Evolutionary conservation across 2,888 invertebrate genomes (phyloP).

Genomic region (Diaprepes abbreviatus): DNA sequence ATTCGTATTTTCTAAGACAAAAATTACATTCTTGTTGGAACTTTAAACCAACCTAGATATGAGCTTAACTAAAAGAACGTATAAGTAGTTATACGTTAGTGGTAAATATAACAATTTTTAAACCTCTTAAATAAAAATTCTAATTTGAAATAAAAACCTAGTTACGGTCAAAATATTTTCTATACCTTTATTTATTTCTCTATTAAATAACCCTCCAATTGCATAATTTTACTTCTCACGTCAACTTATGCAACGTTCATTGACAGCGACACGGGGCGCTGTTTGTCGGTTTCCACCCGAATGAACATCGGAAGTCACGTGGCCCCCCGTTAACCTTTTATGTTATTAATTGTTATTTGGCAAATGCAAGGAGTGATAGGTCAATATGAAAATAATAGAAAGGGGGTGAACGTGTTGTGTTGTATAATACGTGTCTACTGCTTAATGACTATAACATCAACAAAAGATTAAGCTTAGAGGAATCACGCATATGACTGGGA

Average conservation of each 20-base stretch:
- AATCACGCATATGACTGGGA: too few relatives aligned
- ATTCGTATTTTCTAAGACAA: too few relatives aligned
- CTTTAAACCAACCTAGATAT: too few relatives aligned
- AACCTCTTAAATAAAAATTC: too few relatives aligned
- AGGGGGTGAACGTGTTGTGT: conserved; percentile 30
- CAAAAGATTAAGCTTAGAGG: conserved; percentile 32
- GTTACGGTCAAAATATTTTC: too few relatives aligned
- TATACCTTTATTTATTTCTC: too few relatives aligned
- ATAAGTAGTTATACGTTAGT: too few relatives aligned
- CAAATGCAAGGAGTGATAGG: conserved; percentile 19
- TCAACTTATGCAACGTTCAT: conserved; percentile 20
- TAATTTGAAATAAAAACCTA: too few relatives aligned
- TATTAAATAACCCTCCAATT: too few relatives aligned
- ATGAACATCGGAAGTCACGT: conserved; percentile 41
- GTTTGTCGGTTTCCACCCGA: conserved; percentile 43
- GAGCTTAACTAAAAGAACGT: too few relatives aligned
- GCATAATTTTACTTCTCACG: neutral
- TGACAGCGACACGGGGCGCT: conserved; percentile 41
- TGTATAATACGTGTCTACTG: conserved; percentile 15
- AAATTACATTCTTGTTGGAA: too few relatives aligned
- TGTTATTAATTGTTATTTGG: conserved; percentile 37
- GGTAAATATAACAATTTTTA: too few relatives aligned
- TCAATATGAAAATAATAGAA: conserved; percentile 30
- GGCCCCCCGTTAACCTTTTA: conserved; percentile 36
- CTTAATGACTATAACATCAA: conserved; percentile 36